Base-by-base conservation (phyloP, 2,888 invertebrate genomes). In the Homarus gammarus region DNA sequence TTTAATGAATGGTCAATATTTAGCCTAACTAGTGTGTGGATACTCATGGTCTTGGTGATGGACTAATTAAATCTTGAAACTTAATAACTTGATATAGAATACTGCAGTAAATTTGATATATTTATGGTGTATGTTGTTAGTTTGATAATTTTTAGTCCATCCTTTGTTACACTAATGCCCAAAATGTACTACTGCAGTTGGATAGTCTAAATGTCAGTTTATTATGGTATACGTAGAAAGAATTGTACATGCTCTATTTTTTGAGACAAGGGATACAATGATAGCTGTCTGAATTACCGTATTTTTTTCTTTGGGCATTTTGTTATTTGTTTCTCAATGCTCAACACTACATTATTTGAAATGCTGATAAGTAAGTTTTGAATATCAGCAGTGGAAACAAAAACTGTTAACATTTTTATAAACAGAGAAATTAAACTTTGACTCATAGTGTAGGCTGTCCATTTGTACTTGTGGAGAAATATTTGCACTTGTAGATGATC, bases 401-500 rank as follows among this genome's bases (percentile, higher is more conserved):
- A 64, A 64, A 64, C 27, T 64, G n/a, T 64, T 64, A 27, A 27
- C 0, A 15, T 64, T 64, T n/a, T 27, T 27, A 27, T 64, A 2
- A 27, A 64, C 27, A 27, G 64, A 64, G 27, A 64, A 64, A 27
- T 64, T 27, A 64, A 64, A 10, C 27, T 56, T 56, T 18, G 6
- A 27, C 64, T 64, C 64, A 64, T 27, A 27, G 64, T 64, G 64
- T 64, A 64, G 64, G 5, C 10, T 18, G 27, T 6, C 31, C 12
- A 64, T 64, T 64, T 64, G 64, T 64, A 64, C 64, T 64, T 64
- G 64, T 64, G n/a, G 31, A 64, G 8, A 15, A 27, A 64, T 27
- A 64, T 64, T 64, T 64, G 64, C 64, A 64, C 64, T 27, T 64
- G 64, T 64, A 64, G 64, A 64, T 64, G 27, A 64, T 64, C 22